phyloP scores from a whole-genome alignment of 2,888 invertebrate species.

The Zygogramma bicolorata region DNA sequence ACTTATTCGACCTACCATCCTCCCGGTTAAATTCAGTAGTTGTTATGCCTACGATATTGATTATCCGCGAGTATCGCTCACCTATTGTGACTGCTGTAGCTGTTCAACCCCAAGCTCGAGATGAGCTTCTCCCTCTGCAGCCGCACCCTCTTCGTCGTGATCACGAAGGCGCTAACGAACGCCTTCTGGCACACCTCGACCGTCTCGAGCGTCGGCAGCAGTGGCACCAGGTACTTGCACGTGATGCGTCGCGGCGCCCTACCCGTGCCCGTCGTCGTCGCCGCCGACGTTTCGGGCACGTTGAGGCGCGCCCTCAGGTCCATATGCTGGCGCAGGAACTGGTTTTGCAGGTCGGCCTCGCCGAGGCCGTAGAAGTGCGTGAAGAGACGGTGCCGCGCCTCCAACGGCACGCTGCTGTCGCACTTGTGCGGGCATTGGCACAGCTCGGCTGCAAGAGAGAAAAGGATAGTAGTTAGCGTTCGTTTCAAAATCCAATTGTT shows the following conservation, averaged over 20 bases:
- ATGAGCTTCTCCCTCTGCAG: constrained; percentile 69
- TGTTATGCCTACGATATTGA: too few species aligned
- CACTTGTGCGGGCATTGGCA: constrained; percentile 71
- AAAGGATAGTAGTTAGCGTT: too few species aligned
- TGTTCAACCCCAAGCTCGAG: constrained; percentile 65
- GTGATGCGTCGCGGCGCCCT: constrained; percentile 67
- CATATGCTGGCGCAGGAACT: constrained; percentile 68
- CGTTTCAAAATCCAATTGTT: too few species aligned
- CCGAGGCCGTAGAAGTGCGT: constrained; percentile 68
- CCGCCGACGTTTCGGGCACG: too few species aligned
- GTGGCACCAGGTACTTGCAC: constrained; percentile 68
- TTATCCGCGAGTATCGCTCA: too few species aligned
- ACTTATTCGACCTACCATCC: too few species aligned
- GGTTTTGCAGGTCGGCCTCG: constrained; percentile 68
- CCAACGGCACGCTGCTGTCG: constrained; percentile 67
- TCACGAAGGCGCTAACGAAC: constrained; percentile 70
- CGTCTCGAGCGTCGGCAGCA: constrained; percentile 54
- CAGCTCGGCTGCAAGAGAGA: constrained; percentile 63
- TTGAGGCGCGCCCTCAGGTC: constrained; percentile 67
- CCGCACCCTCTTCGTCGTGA: constrained; percentile 70
- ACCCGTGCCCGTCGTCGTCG: constrained; percentile 53
- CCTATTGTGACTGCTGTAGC: constrained; percentile 64
- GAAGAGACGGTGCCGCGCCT: constrained; percentile 67
- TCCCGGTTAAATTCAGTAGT: too few species aligned
- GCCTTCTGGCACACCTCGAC: constrained; percentile 69